Evolutionary conservation across 2,113 vertebrate genomes (phyloP).

Genomic region (Rousettus leschenaultii): DNA sequence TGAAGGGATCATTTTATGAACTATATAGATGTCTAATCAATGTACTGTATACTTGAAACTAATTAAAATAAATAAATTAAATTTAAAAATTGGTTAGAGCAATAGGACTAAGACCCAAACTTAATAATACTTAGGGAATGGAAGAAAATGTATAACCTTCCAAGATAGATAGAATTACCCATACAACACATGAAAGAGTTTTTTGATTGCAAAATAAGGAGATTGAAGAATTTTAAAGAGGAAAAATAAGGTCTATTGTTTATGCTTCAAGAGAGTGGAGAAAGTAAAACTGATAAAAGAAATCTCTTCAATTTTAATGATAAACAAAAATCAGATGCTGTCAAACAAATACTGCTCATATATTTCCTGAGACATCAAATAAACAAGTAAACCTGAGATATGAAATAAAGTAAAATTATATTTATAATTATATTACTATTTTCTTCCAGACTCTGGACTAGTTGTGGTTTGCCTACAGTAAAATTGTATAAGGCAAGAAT

Average conservation of each 20-base stretch:
- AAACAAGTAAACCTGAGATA: not conserved
- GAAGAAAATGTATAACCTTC: not conserved
- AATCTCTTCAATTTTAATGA: not conserved
- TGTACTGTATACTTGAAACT: too few relatives aligned
- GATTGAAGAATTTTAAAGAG: not conserved
- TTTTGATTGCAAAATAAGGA: not conserved
- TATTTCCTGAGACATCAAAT: not conserved
- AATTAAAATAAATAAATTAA: too few relatives aligned
- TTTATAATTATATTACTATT: not conserved
- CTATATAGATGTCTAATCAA: too few relatives aligned
- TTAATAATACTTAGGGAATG: not conserved
- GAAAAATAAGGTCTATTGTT: not conserved
- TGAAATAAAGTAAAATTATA: not conserved
- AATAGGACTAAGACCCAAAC: not conserved
- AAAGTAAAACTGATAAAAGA: not conserved
- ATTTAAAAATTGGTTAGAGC: not conserved
- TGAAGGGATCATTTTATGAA: too few relatives aligned
- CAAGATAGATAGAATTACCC: not conserved
- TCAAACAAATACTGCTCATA: not conserved
- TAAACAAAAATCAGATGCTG: not conserved
- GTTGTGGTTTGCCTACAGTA: not conserved
- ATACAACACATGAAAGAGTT: not conserved
- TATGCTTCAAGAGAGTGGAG: not conserved
- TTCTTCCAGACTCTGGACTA: not conserved
- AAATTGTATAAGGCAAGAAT: not conserved